A percentile compares a stretch with the other conserved stretches of the same genome.
Evolutionary conservation across 2,888 invertebrate genomes (phyloP).

Genomic region (Drosophila histrio): DNA sequence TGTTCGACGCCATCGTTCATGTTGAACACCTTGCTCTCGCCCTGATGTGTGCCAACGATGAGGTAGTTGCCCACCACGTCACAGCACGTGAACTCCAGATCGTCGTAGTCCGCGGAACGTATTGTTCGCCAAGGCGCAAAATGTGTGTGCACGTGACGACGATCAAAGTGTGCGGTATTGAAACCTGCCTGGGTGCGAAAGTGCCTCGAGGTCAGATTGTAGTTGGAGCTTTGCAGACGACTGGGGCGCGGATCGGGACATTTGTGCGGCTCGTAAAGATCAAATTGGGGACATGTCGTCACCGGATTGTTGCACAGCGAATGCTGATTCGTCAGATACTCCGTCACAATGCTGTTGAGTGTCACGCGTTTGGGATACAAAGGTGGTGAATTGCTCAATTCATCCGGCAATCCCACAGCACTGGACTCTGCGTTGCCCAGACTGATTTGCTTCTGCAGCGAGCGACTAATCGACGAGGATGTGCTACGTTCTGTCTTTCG

Average conservation of each 20-base stretch:
- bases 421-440: conserved; percentile 55
- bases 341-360: conserved; percentile 96
- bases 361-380: conserved; percentile 87
- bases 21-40: conserved; percentile 95
- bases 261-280: conserved; percentile 97
- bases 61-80: conserved; percentile 86
- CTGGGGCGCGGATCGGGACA: conserved; percentile 94
- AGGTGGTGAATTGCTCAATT: conserved; percentile 37
- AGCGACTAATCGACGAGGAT: conserved; percentile 62
- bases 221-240: conserved; percentile 84
- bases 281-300: conserved; percentile 98
- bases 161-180: conserved; percentile 88
- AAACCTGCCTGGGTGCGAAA: conserved; percentile 86
- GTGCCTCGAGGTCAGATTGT: conserved; percentile 89
- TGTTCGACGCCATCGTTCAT: conserved; percentile 93
- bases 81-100: conserved; percentile 91
- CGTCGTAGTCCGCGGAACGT: conserved; percentile 86
- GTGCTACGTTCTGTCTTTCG: conserved; percentile 60
- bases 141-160: conserved; percentile 92
- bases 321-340: conserved; percentile 98
- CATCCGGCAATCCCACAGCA: conserved; percentile 45
- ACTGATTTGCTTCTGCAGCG: conserved; percentile 85
- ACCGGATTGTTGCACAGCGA: conserved; percentile 99
- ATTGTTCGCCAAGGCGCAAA: conserved; percentile 91
- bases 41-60: conserved; percentile 95